phyloP scores from a whole-genome alignment of 2,797 vertebrate genomes.

The Girardinus metallicus region DNA sequence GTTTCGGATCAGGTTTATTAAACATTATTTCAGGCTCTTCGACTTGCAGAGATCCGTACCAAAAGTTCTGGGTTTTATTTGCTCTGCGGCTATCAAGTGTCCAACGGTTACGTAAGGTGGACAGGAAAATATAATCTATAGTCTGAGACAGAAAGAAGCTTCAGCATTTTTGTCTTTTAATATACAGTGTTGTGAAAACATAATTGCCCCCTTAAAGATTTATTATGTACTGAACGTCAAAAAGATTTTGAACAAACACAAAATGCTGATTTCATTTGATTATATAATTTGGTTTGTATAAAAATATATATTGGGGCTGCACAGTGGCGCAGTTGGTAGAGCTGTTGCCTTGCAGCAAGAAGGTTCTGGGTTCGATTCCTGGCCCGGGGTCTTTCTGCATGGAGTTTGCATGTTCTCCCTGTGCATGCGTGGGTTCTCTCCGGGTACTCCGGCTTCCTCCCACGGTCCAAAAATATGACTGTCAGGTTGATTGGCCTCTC shows the following conservation, averaged over 20 bases:
- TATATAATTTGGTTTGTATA: neutral
- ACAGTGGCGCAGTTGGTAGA: no score
- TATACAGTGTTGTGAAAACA: neutral
- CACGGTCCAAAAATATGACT: no score
- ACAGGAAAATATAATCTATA: neutral
- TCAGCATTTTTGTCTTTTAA: neutral
- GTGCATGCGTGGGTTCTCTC: no score
- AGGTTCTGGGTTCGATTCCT: no score
- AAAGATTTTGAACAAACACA: neutral
- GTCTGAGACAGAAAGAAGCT: neutral
- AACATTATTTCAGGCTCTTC: slow-evolving; percentile 57
- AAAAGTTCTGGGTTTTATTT: slow-evolving; percentile 42
- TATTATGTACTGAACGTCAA: neutral
- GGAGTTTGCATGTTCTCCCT: no score
- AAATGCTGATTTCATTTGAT: neutral
- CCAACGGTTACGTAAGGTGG: neutral
- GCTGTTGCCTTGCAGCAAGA: no score
- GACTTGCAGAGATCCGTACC: slow-evolving; percentile 30
- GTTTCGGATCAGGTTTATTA: slow-evolving; percentile 55
- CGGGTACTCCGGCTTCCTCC: no score
- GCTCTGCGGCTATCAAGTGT: neutral
- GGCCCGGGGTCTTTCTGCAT: no score
- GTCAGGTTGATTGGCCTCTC: no score
- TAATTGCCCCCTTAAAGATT: neutral
- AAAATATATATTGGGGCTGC: no score